Percentiles rank a stretch among this genome's conserved stretches.
These are phyloP conservation scores for Pseudomyrmex cubaensis DNA, from an alignment of 1,140 invertebrate genomes.

Conservation along the genomic window DNA sequence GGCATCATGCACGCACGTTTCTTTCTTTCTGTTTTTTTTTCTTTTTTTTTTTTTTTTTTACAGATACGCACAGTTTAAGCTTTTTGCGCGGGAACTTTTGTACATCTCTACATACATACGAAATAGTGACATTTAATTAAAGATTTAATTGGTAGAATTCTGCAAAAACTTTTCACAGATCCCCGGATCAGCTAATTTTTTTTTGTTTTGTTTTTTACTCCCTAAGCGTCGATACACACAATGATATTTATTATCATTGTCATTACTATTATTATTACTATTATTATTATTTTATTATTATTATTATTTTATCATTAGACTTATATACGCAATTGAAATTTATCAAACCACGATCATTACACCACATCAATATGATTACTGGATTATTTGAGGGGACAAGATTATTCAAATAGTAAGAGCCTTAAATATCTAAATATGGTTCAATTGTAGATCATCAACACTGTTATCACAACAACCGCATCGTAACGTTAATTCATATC, in stretches of 20 bases:
- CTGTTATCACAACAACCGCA: conserved; percentile 53
- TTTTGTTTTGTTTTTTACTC: too few species aligned
- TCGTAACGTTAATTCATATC: not conserved
- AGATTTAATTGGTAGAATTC: conserved; percentile 23
- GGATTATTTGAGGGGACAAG: conserved; percentile 40
- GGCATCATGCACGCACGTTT: conserved; percentile 50
- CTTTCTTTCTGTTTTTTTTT: too few species aligned
- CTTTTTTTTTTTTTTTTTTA: not conserved
- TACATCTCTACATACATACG: conserved; percentile 34
- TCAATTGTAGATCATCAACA: not conserved
- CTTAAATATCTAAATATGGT: conserved; percentile 63
- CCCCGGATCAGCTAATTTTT: not conserved
- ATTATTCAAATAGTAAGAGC: conserved; percentile 67
- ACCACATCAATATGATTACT: conserved; percentile 50
- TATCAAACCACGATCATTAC: conserved; percentile 40
- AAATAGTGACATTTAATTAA: too few species aligned
- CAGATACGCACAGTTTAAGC: not conserved
- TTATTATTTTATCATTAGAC: conserved; percentile 14
- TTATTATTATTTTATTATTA: conserved; percentile 43
- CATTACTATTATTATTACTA: conserved; percentile 38
- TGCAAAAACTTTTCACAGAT: not conserved
- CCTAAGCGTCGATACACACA: not conserved
- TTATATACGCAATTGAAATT: conserved; percentile 37
- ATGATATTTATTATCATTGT: conserved; percentile 24
- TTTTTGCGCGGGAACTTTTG: not conserved